These are phyloP conservation scores for Andrena hattorfiana DNA, from an alignment of 2,888 invertebrate genomes.

Conservation along the genomic window DNA sequence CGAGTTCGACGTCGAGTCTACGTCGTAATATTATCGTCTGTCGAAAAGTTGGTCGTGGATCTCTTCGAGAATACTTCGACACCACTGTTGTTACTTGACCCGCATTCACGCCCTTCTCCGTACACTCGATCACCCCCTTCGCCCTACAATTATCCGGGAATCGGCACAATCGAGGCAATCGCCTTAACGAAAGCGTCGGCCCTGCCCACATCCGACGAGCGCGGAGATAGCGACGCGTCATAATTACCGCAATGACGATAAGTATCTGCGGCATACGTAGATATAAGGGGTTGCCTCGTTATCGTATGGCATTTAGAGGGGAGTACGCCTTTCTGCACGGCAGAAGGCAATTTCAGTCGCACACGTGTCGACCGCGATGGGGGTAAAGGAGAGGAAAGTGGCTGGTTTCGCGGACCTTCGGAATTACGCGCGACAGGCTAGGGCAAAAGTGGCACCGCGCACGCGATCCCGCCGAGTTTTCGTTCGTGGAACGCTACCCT, in stretches of 20 bases:
- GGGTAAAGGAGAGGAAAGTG: conserved; percentile 16
- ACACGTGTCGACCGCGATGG: conserved; percentile 15
- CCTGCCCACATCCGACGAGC: neutral
- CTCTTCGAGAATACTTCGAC: too few species aligned
- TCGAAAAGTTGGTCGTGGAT: too few species aligned
- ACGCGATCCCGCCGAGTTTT: conserved; percentile 57
- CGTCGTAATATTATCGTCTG: neutral
- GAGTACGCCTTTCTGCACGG: conserved; percentile 25
- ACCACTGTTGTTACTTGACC: neutral
- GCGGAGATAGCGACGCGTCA: neutral
- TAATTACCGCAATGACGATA: conserved; percentile 30
- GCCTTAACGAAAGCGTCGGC: neutral
- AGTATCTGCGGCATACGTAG: conserved; percentile 1
- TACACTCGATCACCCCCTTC: too few species aligned
- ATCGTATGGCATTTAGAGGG: conserved; percentile 17
- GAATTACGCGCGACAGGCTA: conserved; percentile 12
- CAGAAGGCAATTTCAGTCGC: conserved; percentile 51
- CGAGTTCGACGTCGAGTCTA: neutral
- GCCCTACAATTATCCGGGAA: too few species aligned
- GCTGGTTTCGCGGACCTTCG: conserved; percentile 18
- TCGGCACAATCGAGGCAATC: conserved; percentile 24
- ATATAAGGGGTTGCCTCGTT: neutral
- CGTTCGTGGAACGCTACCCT: conserved; percentile 27
- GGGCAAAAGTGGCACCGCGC: conserved; percentile 47
- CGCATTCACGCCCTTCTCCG: neutral